Evolutionary conservation across 2,113 vertebrate genomes (phyloP).

Genomic region (Brachypteracias leptosomus): DNA sequence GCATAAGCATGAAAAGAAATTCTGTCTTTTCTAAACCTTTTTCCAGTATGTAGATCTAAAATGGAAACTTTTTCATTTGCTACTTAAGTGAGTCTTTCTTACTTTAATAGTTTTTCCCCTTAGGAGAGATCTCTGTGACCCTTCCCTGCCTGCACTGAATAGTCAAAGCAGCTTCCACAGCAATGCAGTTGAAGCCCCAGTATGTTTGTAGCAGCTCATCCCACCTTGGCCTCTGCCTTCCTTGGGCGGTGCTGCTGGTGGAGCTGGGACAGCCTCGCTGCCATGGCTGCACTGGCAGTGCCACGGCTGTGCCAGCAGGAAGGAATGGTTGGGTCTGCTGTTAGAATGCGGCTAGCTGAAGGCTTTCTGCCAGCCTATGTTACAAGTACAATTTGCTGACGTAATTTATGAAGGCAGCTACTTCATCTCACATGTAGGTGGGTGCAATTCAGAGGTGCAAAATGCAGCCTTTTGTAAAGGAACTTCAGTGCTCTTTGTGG

Average conservation of each 20-base stretch:
- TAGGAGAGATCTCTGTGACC: background rate
- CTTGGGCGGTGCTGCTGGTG: accelerated
- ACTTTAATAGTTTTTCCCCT: background rate
- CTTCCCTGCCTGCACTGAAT: background rate
- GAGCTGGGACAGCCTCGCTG: background rate
- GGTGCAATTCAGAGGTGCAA: background rate
- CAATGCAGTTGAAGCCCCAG: accelerated
- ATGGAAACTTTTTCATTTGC: background rate
- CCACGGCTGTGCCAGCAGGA: background rate
- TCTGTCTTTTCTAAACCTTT: background rate
- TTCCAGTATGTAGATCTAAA: background rate
- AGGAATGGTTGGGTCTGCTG: background rate
- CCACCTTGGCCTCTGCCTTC: background rate
- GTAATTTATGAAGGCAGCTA: accelerated
- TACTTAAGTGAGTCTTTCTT: background rate
- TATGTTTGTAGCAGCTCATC: background rate
- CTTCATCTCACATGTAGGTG: accelerated
- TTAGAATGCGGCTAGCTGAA: background rate
- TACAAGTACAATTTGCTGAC: background rate
- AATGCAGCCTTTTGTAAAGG: background rate
- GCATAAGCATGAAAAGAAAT: background rate
- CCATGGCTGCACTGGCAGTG: accelerated
- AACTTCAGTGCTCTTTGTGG: background rate
- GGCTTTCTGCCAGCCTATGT: background rate
- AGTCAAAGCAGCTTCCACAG: background rate